Percentiles rank a stretch among this genome's conserved stretches.
Evolutionary conservation across 2,113 vertebrate species (phyloP).

Genomic region (Rhineura floridana): DNA sequence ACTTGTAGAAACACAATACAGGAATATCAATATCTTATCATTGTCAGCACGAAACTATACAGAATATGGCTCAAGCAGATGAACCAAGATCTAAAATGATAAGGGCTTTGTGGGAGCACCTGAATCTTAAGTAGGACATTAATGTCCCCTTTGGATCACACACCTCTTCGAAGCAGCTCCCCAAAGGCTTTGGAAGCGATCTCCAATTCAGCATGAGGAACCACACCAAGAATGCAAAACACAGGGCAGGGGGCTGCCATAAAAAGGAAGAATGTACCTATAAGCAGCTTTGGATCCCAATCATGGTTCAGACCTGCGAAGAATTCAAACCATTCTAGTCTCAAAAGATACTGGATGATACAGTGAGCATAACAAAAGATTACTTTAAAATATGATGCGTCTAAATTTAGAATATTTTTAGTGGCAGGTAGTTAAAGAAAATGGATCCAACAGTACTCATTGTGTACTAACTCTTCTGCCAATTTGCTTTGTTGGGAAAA

Average conservation of each 20-base stretch:
- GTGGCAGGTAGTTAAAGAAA: neutral
- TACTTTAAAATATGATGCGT: neutral
- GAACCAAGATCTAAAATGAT: too few relatives aligned
- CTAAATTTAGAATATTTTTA: neutral
- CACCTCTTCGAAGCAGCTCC: neutral
- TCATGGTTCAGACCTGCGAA: neutral
- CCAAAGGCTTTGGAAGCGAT: neutral
- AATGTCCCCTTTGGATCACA: neutral
- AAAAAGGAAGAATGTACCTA: neutral
- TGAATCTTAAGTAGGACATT: neutral
- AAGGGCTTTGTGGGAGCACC: neutral
- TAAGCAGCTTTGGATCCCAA: neutral
- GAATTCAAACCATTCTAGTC: neutral
- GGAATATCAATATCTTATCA: neutral
- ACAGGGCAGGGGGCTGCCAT: neutral
- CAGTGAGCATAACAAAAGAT: neutral
- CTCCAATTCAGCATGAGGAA: neutral
- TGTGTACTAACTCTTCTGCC: neutral
- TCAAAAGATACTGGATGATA: neutral
- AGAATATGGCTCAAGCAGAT: neutral
- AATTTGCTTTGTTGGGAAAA: neutral
- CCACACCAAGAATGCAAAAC: neutral
- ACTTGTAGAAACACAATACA: neutral
- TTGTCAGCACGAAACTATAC: neutral
- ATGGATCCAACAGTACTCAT: neutral